A percentile compares a stretch with the other conserved stretches of the same genome.
These are phyloP conservation scores for Sebastes schlegelii DNA, from an alignment of 2,113 vertebrate genomes.

Conservation along the genomic window DNA sequence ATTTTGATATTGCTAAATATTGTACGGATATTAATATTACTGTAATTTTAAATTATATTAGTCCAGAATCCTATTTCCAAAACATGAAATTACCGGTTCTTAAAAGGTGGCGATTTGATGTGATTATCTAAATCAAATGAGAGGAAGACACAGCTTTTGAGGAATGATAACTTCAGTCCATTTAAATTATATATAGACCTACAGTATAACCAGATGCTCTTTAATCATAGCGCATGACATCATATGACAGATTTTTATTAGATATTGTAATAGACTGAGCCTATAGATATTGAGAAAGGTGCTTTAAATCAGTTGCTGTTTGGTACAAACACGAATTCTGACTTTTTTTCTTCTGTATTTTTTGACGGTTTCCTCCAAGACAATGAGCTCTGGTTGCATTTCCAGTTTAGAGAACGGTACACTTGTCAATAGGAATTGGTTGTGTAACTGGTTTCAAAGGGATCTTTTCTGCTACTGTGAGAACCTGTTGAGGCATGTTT, in stretches of 20 bases:
- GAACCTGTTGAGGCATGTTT: neutral
- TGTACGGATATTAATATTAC: neutral
- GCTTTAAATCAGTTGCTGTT: slow-evolving; percentile 7
- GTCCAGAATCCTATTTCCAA: neutral
- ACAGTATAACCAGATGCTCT: neutral
- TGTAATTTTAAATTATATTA: neutral
- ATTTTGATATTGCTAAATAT: no score
- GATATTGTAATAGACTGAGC: neutral
- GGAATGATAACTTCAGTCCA: neutral
- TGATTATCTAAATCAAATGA: slow-evolving; percentile 9
- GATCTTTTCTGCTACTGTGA: neutral
- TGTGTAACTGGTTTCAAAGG: neutral
- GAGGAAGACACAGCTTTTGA: neutral
- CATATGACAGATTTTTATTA: neutral
- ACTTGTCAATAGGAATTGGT: neutral
- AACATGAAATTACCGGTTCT: neutral
- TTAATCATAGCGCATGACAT: neutral
- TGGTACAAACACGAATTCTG: neutral
- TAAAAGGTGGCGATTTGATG: neutral
- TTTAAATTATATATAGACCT: neutral
- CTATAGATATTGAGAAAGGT: neutral
- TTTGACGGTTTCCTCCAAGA: neutral
- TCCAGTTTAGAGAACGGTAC: neutral
- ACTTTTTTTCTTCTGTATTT: neutral
- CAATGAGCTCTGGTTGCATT: neutral